phyloP scores from a whole-genome alignment of 2,797 vertebrate genomes.

The Onychomys arenicola region DNA sequence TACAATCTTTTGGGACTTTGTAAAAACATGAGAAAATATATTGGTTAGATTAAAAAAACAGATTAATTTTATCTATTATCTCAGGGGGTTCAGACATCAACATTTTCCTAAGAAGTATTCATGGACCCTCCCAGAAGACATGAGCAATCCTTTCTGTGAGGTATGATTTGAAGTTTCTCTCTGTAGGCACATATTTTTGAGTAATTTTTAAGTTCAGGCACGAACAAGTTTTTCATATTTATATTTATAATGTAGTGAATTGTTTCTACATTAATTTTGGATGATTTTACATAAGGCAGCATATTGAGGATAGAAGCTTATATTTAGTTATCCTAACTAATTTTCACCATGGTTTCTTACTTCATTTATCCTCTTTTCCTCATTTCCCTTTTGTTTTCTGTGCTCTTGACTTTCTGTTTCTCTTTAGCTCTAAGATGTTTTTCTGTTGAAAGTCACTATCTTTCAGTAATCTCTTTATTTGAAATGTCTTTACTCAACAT shows the following conservation, averaged over 20 bases:
- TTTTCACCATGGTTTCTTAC: rapidly evolving
- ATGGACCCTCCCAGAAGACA: neutral
- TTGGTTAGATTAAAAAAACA: neutral
- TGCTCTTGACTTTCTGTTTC: neutral
- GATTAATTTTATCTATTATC: neutral
- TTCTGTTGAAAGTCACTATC: neutral
- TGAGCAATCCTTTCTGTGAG: neutral
- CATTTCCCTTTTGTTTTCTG: neutral
- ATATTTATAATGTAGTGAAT: neutral
- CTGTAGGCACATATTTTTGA: neutral
- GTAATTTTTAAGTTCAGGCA: neutral
- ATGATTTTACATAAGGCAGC: neutral
- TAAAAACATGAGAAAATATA: neutral
- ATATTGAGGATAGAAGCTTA: neutral
- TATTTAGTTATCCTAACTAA: neutral
- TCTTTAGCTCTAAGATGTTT: neutral
- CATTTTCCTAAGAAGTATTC: too few relatives aligned
- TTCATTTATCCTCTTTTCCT: neutral
- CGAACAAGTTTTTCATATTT: neutral
- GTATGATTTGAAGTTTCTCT: neutral
- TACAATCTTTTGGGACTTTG: neutral
- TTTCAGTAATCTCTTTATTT: neutral
- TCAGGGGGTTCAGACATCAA: neutral
- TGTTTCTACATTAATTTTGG: neutral
- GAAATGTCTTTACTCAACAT: neutral